A percentile compares a stretch with the other conserved stretches of the same genome.
Conservation (phyloP, 2,888 invertebrate genomes). For the Meiosimyza platycephala region DNA sequence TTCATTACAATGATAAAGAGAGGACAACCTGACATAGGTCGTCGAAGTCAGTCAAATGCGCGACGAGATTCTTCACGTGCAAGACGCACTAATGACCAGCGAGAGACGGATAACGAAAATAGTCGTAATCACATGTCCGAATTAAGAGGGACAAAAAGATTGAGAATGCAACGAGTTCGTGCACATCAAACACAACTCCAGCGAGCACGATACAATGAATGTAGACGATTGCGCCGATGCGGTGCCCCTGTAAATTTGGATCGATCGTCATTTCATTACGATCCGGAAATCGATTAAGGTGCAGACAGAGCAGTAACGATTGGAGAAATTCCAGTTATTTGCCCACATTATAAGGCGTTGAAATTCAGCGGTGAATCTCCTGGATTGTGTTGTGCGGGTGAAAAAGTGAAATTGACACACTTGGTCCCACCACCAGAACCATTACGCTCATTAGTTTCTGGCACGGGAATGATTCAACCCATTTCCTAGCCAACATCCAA, state of each 20-base stretch:
- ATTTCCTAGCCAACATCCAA: conserved; percentile 35
- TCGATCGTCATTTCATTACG: conserved; percentile 33
- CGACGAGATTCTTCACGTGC: not conserved
- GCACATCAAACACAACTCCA: not conserved
- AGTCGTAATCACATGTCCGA: not conserved
- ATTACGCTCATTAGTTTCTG: conserved; percentile 38
- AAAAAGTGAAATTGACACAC: conserved; percentile 42
- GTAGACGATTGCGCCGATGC: not conserved
- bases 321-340: conserved; percentile 42
- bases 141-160: not conserved
- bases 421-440: conserved; percentile 38
- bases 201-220: conserved; percentile 9
- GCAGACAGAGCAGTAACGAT: conserved; percentile 42
- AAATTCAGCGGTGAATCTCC: conserved; percentile 34
- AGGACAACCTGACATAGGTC: too few relatives aligned
- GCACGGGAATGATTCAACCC: conserved; percentile 30
- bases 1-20: too few relatives aligned
- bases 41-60: too few relatives aligned
- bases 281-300: conserved; percentile 46
- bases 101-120: not conserved
- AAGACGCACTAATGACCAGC: conserved; percentile 25
- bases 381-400: conserved; percentile 39
- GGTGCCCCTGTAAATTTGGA: not conserved
- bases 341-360: conserved; percentile 38
- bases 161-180: not conserved